Evolutionary conservation across 2,888 invertebrate genomes (phyloP).

Genomic region (Stegophylla sp.): DNA sequence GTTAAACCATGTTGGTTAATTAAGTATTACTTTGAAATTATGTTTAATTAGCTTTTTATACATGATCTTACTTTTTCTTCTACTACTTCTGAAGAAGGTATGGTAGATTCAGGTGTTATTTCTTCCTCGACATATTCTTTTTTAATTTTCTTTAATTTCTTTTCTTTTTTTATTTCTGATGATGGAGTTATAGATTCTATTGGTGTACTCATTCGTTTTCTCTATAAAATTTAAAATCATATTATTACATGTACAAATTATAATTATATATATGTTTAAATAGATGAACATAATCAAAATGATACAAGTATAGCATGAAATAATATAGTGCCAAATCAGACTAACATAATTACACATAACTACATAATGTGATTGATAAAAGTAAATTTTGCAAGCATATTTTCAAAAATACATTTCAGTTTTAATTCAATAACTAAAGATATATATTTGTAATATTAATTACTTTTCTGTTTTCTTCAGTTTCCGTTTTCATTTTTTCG

Average conservation of each 20-base stretch:
- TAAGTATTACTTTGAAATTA: no score
- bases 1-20: no score
- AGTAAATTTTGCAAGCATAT: no score
- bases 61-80: constrained; percentile 15
- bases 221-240: background rate
- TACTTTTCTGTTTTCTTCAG: constrained; percentile 27
- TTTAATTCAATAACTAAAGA: background rate
- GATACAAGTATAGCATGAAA: no score
- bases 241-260: no score
- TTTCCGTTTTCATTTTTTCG: constrained; percentile 22
- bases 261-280: no score
- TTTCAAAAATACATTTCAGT: background rate
- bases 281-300: no score
- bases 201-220: constrained; percentile 34
- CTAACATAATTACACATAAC: no score
- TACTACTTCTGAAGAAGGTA: constrained; percentile 63
- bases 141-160: constrained; percentile 65
- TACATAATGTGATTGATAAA: no score
- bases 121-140: constrained; percentile 63
- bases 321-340: no score
- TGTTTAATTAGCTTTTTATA: no score
- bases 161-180: constrained; percentile 63
- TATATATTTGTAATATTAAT: background rate
- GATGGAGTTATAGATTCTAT: background rate
- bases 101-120: background rate